Conservation (phyloP, 2,797 vertebrate genomes). For the Hozukius guyotensis region DNA sequence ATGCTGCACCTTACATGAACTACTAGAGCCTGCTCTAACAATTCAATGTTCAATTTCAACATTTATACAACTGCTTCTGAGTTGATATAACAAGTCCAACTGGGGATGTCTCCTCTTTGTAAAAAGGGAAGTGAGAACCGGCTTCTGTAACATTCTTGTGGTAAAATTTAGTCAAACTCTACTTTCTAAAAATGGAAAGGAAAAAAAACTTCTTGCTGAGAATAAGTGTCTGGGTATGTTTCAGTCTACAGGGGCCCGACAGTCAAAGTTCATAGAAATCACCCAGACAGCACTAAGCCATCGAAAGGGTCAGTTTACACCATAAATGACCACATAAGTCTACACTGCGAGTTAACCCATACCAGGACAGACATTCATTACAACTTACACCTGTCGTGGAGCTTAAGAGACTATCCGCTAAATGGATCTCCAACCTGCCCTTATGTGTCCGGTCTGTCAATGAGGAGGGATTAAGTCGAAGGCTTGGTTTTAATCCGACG, state of each 20-base stretch:
- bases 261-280: slow-evolving; percentile 45
- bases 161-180: neutral
- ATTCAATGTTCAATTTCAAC: slow-evolving; percentile 1
- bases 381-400: slow-evolving; percentile 72
- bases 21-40: neutral
- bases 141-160: neutral
- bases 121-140: slow-evolving; percentile 37
- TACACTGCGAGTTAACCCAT: slow-evolving; percentile 35
- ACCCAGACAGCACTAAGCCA: slow-evolving; percentile 43
- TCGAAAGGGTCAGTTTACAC: slow-evolving; percentile 54
- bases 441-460: slow-evolving; percentile 47
- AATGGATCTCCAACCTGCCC: slow-evolving; percentile 63
- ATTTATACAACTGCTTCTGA: neutral
- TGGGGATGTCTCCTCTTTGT: slow-evolving; percentile 36
- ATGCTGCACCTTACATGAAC: neutral
- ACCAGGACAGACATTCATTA: slow-evolving; percentile 46
- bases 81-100: slow-evolving; percentile 9
- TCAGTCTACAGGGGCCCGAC: slow-evolving; percentile 12
- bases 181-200: neutral
- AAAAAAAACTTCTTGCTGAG: neutral
- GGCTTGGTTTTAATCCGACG: slow-evolving; percentile 47
- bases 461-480: slow-evolving; percentile 41
- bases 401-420: slow-evolving; percentile 64
- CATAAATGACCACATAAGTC: slow-evolving; percentile 32
- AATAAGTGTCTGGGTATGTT: neutral